Evolutionary conservation across 2,113 vertebrate genomes (phyloP).

Genomic region (Tetraodon nigroviridis): DNA sequence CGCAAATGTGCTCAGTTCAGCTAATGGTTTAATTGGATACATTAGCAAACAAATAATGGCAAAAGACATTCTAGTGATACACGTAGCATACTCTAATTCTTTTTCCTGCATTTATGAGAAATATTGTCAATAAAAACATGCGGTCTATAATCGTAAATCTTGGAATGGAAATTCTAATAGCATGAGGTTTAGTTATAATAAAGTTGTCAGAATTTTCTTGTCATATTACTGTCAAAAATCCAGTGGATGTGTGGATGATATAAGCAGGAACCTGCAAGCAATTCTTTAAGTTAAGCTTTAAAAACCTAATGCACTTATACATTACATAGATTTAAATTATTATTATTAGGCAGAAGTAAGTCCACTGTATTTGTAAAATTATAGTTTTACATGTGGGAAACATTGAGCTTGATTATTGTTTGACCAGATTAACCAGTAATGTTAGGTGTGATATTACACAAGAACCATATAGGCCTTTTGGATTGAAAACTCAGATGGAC

Average conservation of each 20-base stretch:
- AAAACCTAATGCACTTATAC: too few relatives aligned
- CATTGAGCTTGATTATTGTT: background rate
- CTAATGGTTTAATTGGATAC: background rate
- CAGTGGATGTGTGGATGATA: background rate
- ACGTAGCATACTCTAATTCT: conserved; percentile 1
- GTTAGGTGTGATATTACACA: background rate
- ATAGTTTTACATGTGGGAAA: background rate
- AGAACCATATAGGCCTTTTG: background rate
- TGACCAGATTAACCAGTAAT: conserved; percentile 43
- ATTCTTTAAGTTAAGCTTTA: background rate
- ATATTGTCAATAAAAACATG: conserved; percentile 2
- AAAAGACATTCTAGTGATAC: too few relatives aligned
- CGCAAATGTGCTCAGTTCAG: background rate
- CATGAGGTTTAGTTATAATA: background rate
- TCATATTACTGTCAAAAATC: too few relatives aligned
- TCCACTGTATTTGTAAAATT: background rate
- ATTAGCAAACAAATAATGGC: background rate
- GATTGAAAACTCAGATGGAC: conserved; percentile 13
- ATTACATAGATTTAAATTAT: too few relatives aligned
- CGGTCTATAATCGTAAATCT: conserved; percentile 8
- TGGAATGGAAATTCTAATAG: conserved; percentile 3
- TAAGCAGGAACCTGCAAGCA: background rate
- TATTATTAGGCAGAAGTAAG: background rate
- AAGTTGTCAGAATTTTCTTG: background rate
- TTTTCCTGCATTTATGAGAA: conserved; percentile 6